Evolutionary conservation across 2,113 vertebrate genomes (phyloP), one percentile per base, ranked within the genome.

Genomic region (Oxygymnocypris stewartii): DNA sequence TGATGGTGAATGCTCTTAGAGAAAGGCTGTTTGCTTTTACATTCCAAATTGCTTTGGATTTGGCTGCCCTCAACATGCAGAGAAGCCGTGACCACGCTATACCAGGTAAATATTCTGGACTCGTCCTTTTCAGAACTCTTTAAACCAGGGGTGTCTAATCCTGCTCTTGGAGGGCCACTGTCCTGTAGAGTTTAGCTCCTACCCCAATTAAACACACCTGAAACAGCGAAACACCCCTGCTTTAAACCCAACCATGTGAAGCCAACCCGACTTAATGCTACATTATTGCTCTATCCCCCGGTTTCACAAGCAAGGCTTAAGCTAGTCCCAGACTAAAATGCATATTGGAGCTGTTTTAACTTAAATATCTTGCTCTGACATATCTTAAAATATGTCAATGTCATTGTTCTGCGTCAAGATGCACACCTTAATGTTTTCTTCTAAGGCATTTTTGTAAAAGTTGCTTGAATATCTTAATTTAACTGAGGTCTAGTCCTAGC

Each of bases 31-130:
- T 97, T 57, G 61, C 88, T 88, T 95, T 95, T 23, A 91, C 93
- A 61, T 10, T 23, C 28, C 84, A 90, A 2, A 11, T 95, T 59
- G 91, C 95, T 1, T 88, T 96, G 87, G 96, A 97, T 85, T 90
- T 99, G 20, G 92, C 92, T 0, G 83, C 95, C 0, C 91, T 98
- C n/a, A 97, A 97, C 92, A 95, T 97, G 95, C 94, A 96, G 61
- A 90, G 94, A 0, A 80, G 94, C 79, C 92, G 96, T 6, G 97
- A 98, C 2, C 96, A 97, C 0, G 96, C 94, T 76, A 90, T 99
- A 3, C 94, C 93, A 65, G 96, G 97, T 98, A 93, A 47, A 75
- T 35, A 78, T 47, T 25, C 59, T 28, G 20, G 10, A 28, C 7
- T 69, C n/a, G 28, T 40, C 9, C 71, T n/a, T 20, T 37, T 73